Percentiles rank a stretch among this genome's conserved stretches.
Evolutionary conservation across 2,888 invertebrate genomes (phyloP).

Genomic region (Prionchulus punctatus): DNA sequence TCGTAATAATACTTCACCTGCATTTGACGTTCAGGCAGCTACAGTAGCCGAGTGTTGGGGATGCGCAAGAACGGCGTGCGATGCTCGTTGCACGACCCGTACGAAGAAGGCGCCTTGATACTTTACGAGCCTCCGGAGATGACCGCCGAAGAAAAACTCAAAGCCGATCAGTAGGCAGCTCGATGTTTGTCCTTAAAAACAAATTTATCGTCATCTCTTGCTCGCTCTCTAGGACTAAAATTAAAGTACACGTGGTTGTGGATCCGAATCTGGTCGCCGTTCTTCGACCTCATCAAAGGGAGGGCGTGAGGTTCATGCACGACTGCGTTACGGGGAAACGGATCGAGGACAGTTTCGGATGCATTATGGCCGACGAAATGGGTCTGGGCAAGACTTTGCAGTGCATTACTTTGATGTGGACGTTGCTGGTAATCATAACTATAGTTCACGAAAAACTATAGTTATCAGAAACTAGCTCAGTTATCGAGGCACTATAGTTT

Average conservation of each 20-base stretch:
- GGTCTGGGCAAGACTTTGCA: conserved; percentile 85
- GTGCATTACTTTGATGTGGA: conserved; percentile 89
- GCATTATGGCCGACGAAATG: conserved; percentile 99
- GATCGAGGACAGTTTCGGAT: conserved; percentile 61
- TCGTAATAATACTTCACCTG: background rate
- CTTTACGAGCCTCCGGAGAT: conserved; percentile 66
- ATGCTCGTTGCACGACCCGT: conserved; percentile 71
- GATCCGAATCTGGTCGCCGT: conserved; percentile 79
- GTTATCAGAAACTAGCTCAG: no score
- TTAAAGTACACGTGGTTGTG: conserved; percentile 81
- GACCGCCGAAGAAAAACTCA: conserved; percentile 69
- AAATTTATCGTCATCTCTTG: background rate
- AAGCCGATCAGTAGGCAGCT: conserved; percentile 49
- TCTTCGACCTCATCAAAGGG: conserved; percentile 87
- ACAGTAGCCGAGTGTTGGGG: conserved; percentile 58
- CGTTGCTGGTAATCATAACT: conserved; percentile 55
- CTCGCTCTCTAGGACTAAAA: background rate
- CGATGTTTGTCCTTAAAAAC: background rate
- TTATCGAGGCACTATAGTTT: no score
- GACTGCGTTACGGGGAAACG: conserved; percentile 87
- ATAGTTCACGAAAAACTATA: no score
- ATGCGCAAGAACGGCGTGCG: conserved; percentile 47
- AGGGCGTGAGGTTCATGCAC: conserved; percentile 98
- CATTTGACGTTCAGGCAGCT: no score
- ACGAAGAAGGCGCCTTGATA: conserved; percentile 74